Evolutionary conservation across 2,888 invertebrate species (phyloP), one percentile per base, ranked within the genome.

Genomic region (Cerastis rubricosa): DNA sequence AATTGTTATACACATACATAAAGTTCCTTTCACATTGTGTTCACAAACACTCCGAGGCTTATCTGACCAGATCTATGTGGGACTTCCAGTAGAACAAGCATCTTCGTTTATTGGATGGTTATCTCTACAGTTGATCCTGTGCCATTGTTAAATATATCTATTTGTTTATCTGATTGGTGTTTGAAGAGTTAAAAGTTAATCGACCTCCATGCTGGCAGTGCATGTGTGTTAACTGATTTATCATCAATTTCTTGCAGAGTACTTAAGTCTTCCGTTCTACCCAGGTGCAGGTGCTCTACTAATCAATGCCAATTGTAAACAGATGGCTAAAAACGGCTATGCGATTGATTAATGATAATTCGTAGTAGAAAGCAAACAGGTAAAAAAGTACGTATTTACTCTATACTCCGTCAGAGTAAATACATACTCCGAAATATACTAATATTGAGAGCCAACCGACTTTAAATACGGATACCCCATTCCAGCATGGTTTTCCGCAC

Each of bases 1-100:
- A 89, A 91, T 93, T 93, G 92, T 92, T 91, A 83, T 61, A 78
- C 51, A 71, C 66, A 81, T 85, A 83, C 69, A 80, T 74, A 78
- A 73, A 79, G 83, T 89, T 88, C 85, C 87, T 89, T 88, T 88
- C 88, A 85, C 88, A 85, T 89, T 83, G 89, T 82, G 73, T 72
- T 76, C 78, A 71, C 78, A 70, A 72, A 80, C 79, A 77, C 69
- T 80, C 61, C 35, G 76, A 45, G 54, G 64, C 54, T 86, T 81
- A 84, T 85, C 87, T 74, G 74, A 78, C 74, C 67, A 78, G 70
- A 88, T 89, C 88, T 88, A 81, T 88, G 61, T 81, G 66, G 83
- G 74, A 83, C 78, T 78, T 74, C 74, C 83, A 76, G 76, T 80
- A 81, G 82, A 81, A 84, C 77, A 85, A 71, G 54, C 80, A 74